Percentiles rank a stretch among this genome's conserved stretches.
phyloP scores from a whole-genome alignment of 2,797 vertebrate species.

The Mycteria americana region DNA sequence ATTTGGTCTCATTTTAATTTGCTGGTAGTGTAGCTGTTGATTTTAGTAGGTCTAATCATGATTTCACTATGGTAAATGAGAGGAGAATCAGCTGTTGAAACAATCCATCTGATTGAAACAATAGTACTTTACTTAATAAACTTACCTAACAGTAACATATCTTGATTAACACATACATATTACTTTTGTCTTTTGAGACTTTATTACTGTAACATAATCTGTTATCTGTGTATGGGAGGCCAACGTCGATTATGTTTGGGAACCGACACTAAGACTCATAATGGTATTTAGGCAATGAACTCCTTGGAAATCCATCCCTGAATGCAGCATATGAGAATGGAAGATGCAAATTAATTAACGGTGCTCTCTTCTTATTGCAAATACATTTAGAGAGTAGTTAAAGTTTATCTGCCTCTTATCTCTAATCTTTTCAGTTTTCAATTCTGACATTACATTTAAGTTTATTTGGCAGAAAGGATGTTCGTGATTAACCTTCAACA shows the following conservation, averaged over 20 bases:
- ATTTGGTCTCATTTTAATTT: not conserved
- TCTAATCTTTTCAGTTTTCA: not conserved
- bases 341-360: not conserved
- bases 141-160: not conserved
- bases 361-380: not conserved
- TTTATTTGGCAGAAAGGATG: not conserved
- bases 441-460: not conserved
- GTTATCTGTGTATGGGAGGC: not conserved
- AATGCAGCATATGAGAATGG: not conserved
- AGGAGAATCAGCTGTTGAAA: not conserved
- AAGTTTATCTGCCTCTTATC: not conserved
- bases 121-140: not conserved
- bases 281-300: not conserved
- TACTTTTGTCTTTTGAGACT: not conserved
- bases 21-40: not conserved
- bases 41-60: not conserved
- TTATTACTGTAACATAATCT: not conserved
- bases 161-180: not conserved
- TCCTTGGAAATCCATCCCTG: not conserved
- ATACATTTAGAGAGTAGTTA: not conserved
- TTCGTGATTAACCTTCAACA: not conserved
- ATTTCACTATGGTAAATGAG: not conserved
- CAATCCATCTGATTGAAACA: not conserved
- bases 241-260: not conserved
- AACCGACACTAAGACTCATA: not conserved